These are phyloP conservation scores for Trichonephila clavipes DNA, from an alignment of 1,140 invertebrate species.

Conservation along the genomic window DNA sequence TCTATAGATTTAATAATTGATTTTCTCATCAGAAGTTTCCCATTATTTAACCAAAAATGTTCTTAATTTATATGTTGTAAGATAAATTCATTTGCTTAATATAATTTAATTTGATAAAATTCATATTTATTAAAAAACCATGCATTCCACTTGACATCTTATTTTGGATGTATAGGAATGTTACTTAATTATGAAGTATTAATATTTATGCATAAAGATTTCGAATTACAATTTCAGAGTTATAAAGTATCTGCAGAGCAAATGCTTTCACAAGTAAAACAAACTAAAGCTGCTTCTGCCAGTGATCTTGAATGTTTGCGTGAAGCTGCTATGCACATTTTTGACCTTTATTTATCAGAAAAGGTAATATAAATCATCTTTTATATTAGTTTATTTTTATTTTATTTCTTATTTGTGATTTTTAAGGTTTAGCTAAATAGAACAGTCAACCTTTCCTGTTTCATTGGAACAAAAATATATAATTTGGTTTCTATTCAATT, in stretches of 20 bases:
- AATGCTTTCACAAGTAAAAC: conserved; percentile 83
- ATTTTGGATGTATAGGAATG: too few species aligned
- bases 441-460: too few species aligned
- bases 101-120: too few species aligned
- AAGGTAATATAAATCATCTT: conserved; percentile 82
- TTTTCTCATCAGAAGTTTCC: too few species aligned
- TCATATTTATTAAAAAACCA: too few species aligned
- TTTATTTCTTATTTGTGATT: neutral
- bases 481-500: too few species aligned
- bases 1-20: too few species aligned
- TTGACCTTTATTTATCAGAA: conserved; percentile 90
- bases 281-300: conserved; percentile 81
- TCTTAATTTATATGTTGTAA: too few species aligned
- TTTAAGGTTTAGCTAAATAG: neutral
- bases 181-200: neutral
- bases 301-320: conserved; percentile 85
- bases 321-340: conserved; percentile 89
- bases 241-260: conserved; percentile 90
- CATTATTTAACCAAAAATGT: too few species aligned
- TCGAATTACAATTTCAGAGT: conserved; percentile 81
- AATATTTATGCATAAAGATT: neutral
- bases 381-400: neutral
- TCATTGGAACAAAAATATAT: too few species aligned
- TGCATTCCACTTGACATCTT: too few species aligned
- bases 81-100: too few species aligned